phyloP scores from a whole-genome alignment of 1,140 invertebrate species.

The Cardiocondyla obscurior region DNA sequence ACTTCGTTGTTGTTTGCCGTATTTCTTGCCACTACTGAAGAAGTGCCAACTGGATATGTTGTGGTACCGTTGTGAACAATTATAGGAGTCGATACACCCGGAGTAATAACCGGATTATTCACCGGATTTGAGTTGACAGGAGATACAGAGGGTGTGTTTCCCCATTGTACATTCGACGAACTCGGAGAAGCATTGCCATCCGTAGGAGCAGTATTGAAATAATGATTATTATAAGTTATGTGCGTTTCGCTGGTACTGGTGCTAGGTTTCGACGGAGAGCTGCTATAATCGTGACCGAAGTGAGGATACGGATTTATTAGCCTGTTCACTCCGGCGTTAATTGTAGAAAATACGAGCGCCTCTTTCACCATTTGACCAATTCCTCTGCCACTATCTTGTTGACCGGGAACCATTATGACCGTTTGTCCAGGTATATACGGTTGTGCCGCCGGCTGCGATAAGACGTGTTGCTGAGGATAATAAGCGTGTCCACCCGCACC shows the following conservation, averaged over 20 bases:
- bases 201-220: constrained; percentile 60
- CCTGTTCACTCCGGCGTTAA: constrained; percentile 77
- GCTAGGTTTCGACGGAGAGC: neutral
- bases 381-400: constrained; percentile 69
- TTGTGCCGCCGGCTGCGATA: constrained; percentile 72
- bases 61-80: constrained; percentile 1
- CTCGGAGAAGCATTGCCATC: neutral
- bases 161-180: neutral
- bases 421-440: constrained; percentile 76
- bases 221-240: constrained; percentile 77
- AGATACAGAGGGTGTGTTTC: neutral
- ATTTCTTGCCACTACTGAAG: neutral
- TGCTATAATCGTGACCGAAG: neutral
- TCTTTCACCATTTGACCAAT: constrained; percentile 77
- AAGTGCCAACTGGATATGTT: neutral
- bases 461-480: constrained; percentile 71
- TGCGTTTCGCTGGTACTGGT: constrained; percentile 62
- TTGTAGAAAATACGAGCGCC: constrained; percentile 75
- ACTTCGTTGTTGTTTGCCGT: neutral
- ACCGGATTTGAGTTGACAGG: constrained; percentile 10
- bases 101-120: constrained; percentile 29
- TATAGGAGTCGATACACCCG: constrained; percentile 26
- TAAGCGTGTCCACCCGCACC: constrained; percentile 42
- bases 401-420: constrained; percentile 69
- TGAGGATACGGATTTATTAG: constrained; percentile 65